Conservation (phyloP, 2,113 vertebrate genomes). For the Gila orcuttii region DNA sequence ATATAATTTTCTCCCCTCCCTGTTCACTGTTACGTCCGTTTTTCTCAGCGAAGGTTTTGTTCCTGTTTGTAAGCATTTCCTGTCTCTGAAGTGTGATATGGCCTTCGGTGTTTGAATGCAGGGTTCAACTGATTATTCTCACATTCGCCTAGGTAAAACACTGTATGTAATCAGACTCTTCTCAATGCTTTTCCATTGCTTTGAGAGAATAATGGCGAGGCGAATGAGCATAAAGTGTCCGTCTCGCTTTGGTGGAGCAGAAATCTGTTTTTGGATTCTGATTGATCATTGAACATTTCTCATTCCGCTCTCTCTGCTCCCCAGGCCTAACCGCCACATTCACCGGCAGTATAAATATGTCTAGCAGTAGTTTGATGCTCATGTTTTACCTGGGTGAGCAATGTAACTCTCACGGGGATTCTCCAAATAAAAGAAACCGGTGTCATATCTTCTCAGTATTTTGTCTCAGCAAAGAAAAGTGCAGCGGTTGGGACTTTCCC, state of each 20-base stretch:
- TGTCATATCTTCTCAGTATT: constrained; percentile 28
- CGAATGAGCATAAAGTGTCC: constrained; percentile 3
- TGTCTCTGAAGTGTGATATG: constrained; percentile 19
- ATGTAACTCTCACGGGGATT: constrained; percentile 23
- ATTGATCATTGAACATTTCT: constrained; percentile 37
- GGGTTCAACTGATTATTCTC: neutral
- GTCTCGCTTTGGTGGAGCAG: constrained; percentile 20
- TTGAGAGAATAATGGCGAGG: neutral
- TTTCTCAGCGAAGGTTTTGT: constrained; percentile 13
- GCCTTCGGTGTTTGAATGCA: constrained; percentile 29
- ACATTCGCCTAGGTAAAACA: neutral
- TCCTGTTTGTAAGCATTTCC: constrained; percentile 14
- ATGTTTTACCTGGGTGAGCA: constrained; percentile 32
- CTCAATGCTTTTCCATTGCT: neutral
- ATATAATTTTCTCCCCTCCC: neutral
- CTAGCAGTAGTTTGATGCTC: constrained; percentile 11
- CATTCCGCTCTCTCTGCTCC: neutral
- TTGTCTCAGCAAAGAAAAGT: constrained; percentile 42
- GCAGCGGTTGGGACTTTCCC: constrained; percentile 9
- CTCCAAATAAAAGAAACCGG: constrained; percentile 30
- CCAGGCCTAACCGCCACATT: constrained; percentile 27
- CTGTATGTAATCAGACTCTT: neutral
- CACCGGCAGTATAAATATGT: constrained; percentile 27
- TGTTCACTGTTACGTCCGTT: neutral
- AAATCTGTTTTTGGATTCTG: constrained; percentile 32